phyloP scores from a whole-genome alignment of 2,888 invertebrate species.

The Hypercompe scribonia region DNA sequence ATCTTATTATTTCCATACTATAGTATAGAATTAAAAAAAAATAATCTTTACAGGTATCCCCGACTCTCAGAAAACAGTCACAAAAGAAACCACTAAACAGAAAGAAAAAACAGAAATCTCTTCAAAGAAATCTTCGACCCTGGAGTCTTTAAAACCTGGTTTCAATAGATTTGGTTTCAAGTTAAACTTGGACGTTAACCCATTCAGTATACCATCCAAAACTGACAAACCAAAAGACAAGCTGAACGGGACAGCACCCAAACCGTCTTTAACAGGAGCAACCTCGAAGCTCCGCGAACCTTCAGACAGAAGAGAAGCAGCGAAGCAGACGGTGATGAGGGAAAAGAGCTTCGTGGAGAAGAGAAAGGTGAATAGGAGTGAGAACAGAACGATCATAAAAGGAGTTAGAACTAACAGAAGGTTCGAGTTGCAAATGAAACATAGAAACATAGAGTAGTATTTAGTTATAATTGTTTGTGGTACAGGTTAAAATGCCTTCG shows the following conservation, averaged over 20 bases:
- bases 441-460: constrained; percentile 79
- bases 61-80: constrained; percentile 48
- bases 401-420: constrained; percentile 91
- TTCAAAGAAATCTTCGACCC: constrained; percentile 56
- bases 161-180: constrained; percentile 85
- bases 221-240: constrained; percentile 46
- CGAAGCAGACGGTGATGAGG: constrained; percentile 72
- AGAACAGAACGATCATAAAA: constrained; percentile 84
- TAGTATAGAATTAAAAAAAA: neutral
- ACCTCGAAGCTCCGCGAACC: constrained; percentile 35
- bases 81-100: constrained; percentile 39
- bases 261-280: constrained; percentile 66
- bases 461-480: neutral
- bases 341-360: constrained; percentile 71
- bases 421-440: constrained; percentile 90
- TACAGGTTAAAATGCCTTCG: neutral
- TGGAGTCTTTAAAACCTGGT: constrained; percentile 63
- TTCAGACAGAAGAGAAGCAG: constrained; percentile 58
- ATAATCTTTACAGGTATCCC: constrained; percentile 28
- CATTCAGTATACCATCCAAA: constrained; percentile 70
- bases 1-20: too few relatives aligned
- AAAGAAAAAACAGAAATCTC: constrained; percentile 59
- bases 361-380: constrained; percentile 65
- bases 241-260: constrained; percentile 47
- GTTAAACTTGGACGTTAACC: constrained; percentile 74